Conservation (phyloP, 2,797 vertebrate species). For the Lacerta bilineata region DNA sequence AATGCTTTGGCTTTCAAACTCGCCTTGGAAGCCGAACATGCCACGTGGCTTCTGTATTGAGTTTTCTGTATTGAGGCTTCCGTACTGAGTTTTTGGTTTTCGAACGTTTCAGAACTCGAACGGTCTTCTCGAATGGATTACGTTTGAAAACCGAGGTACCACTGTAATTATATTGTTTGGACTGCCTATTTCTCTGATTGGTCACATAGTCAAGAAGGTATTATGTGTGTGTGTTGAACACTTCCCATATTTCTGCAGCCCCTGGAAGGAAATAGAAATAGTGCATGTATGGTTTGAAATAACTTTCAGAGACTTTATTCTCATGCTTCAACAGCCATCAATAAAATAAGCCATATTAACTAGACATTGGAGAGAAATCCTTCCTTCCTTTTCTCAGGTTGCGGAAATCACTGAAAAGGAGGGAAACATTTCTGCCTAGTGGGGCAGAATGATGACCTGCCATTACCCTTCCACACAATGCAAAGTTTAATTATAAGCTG, state of each 20-base stretch:
- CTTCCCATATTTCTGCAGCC: neutral
- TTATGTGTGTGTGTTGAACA: neutral
- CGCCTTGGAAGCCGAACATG: too few species aligned
- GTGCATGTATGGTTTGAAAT: neutral
- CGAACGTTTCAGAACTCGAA: too few species aligned
- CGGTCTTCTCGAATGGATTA: accelerated
- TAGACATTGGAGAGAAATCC: neutral
- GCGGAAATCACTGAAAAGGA: neutral
- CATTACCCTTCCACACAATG: neutral
- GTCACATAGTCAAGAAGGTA: neutral
- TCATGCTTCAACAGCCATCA: neutral
- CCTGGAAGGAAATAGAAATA: neutral
- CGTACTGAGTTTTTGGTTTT: too few species aligned
- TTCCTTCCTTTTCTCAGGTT: neutral
- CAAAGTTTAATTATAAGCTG: too few species aligned
- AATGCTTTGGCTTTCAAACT: too few species aligned
- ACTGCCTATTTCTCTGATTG: too few species aligned
- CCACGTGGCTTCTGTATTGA: accelerated
- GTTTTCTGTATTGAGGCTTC: too few species aligned
- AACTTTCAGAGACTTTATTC: neutral
- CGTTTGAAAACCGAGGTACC: too few species aligned
- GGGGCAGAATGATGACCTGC: neutral
- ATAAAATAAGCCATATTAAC: neutral
- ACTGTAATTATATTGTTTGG: neutral
- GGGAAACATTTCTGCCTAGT: neutral